phyloP scores from a whole-genome alignment of 23 tunicate species.

The Diplosoma virens region DNA sequence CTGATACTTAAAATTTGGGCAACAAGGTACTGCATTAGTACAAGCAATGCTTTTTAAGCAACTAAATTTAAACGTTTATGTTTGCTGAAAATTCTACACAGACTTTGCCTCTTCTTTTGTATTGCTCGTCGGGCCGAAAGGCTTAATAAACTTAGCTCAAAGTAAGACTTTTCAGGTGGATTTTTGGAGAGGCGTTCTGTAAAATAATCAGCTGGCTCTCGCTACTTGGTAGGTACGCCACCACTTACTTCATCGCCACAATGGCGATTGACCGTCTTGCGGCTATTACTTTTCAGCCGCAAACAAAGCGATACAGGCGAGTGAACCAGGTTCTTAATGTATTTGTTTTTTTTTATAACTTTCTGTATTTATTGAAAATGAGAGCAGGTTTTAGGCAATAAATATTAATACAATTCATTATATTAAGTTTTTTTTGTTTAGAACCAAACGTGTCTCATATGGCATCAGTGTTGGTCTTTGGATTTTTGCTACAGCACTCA shows the following conservation, averaged over 20 bases:
- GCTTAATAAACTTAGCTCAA: too few relatives aligned
- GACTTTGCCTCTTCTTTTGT: too few relatives aligned
- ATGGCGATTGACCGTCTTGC: conserved; percentile 25
- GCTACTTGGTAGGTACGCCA: conserved; percentile 2
- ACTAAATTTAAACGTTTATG: too few relatives aligned
- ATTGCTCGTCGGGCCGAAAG: too few relatives aligned
- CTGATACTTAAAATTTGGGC: too few relatives aligned
- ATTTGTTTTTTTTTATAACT: background rate
- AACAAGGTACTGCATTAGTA: too few relatives aligned
- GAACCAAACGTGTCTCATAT: too few relatives aligned
- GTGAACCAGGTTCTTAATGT: background rate
- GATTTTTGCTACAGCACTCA: too few relatives aligned
- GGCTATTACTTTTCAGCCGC: background rate
- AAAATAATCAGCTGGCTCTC: conserved; percentile 4
- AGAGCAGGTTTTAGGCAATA: background rate
- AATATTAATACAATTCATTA: background rate
- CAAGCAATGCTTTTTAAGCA: too few relatives aligned
- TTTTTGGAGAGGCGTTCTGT: conserved; percentile 18
- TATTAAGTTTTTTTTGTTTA: too few relatives aligned
- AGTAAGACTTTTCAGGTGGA: conserved; percentile 32
- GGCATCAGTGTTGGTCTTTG: too few relatives aligned
- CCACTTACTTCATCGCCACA: conserved; percentile 4
- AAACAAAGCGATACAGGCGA: background rate
- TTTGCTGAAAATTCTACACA: too few relatives aligned
- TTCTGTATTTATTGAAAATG: background rate